Base-by-base conservation (phyloP, 2,888 invertebrate species). In the Coremacera marginata region DNA sequence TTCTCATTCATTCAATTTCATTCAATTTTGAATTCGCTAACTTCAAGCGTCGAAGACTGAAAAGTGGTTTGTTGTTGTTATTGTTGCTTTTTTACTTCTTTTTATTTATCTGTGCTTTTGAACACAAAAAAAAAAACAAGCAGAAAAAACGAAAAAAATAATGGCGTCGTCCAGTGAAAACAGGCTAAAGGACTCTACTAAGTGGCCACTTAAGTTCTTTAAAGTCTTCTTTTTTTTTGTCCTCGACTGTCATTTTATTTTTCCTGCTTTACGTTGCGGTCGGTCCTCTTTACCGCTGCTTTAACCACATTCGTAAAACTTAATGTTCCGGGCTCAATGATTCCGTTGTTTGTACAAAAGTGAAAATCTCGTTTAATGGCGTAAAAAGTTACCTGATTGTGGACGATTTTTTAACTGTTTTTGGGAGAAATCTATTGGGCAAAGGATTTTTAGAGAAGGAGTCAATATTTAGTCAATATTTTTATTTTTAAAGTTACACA, bases 301-400 rank as follows among this genome's bases (percentile, higher is more conserved):
- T 71, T 57, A 57, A 31, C 14, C n/a, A 37, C 60, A 19, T 34
- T 55, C 22, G 14, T 16, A 34, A 37, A 27, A 16, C 27, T 60
- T 25, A 44, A 65, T 65, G 63, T 65, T 27, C 16, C 19, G 31
- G 19, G n/a, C n/a, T 34, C 63, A 65, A n/a, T 65, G 34, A 65
- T 76, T 70, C 9, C 57, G 67, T 73, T 19, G 52, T n/a, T n/a
- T 51, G 67, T 49, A 49, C 67, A 34, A 62, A 55, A 70, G 63
- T 70, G 71, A 70, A 52, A 78, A 78, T 9, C 49, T 8, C 67
- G 63, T 75, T 75, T 67, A 78, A 75, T 75, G 71, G 77, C 71
- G 75, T 78, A 75, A 75, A 78, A 75, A 75, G 70, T 70, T 74
- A 63, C 77, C 74, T 77, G 67, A 77, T 77, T 70, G 70, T 55